Percentiles rank a stretch among this genome's conserved stretches.
Evolutionary conservation across 2,888 invertebrate genomes (phyloP).

Genomic region (Habroteleia sp.): DNA sequence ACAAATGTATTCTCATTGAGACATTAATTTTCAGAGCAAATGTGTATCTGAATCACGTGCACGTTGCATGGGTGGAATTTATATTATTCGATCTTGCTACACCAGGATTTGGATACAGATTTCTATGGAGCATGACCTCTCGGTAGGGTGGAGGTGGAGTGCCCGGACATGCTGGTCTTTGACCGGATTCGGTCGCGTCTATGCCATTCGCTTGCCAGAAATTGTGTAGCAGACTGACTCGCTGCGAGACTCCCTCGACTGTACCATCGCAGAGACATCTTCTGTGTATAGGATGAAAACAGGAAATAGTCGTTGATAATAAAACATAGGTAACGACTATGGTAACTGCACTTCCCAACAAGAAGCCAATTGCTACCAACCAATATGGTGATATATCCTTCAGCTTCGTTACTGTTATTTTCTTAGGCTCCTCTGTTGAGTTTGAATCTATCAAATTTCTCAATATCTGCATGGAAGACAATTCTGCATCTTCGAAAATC

Average conservation of each 20-base stretch:
- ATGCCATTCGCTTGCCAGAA: slow-evolving; percentile 64
- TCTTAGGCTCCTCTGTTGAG: slow-evolving; percentile 25
- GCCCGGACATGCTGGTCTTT: slow-evolving; percentile 70
- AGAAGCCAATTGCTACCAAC: slow-evolving; percentile 72
- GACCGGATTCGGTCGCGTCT: slow-evolving; percentile 36
- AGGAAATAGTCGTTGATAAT: slow-evolving; percentile 65
- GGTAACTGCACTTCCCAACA: slow-evolving; percentile 70
- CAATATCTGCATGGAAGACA: slow-evolving; percentile 32
- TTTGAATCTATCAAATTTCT: slow-evolving; percentile 20
- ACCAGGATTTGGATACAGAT: slow-evolving; percentile 63
- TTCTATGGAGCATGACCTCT: slow-evolving; percentile 74
- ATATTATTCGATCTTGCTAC: slow-evolving; percentile 2
- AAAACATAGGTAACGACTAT: slow-evolving; percentile 72
- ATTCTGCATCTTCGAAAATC: slow-evolving; percentile 18
- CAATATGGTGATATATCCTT: slow-evolving; percentile 67
- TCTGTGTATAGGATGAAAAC: slow-evolving; percentile 62
- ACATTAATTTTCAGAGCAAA: slow-evolving; percentile 46
- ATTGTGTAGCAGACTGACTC: slow-evolving; percentile 70
- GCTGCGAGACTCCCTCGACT: slow-evolving; percentile 64
- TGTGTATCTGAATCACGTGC: slow-evolving; percentile 32
- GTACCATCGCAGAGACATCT: slow-evolving; percentile 37
- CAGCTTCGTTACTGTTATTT: slow-evolving; percentile 33
- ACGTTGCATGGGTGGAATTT: slow-evolving; percentile 8
- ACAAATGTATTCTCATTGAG: background rate
- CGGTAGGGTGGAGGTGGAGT: slow-evolving; percentile 78